A percentile compares a stretch with the other conserved stretches of the same genome.
Evolutionary conservation across 2,888 invertebrate genomes (phyloP).

Genomic region (Chrysolina americana): DNA sequence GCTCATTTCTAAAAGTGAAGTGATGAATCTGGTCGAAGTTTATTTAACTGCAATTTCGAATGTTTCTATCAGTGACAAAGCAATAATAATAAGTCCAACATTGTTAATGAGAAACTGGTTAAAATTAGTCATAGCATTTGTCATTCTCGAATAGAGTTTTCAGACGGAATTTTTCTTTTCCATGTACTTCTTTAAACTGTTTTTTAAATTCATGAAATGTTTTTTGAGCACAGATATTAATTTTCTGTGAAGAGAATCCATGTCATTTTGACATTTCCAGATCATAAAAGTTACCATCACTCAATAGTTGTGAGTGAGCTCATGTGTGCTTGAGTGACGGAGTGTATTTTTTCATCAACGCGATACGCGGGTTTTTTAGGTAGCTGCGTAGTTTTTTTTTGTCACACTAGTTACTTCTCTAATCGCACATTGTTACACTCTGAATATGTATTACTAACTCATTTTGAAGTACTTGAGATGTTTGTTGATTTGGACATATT

Average conservation of each 20-base stretch:
- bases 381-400: constrained; percentile 50
- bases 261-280: not conserved
- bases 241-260: not conserved
- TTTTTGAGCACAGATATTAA: too few relatives aligned
- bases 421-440: constrained; percentile 49
- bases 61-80: too few relatives aligned
- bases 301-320: constrained; percentile 64
- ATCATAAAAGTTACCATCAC: constrained; percentile 45
- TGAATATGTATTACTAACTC: constrained; percentile 49
- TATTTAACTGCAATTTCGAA: not conserved
- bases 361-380: constrained; percentile 47
- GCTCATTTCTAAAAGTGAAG: not conserved
- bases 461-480: constrained; percentile 43
- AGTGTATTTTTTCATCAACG: constrained; percentile 45
- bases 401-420: constrained; percentile 49
- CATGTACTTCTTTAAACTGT: too few relatives aligned
- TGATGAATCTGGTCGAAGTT: not conserved
- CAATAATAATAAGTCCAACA: too few relatives aligned
- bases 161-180: too few relatives aligned
- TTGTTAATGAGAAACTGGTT: too few relatives aligned
- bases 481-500: constrained; percentile 38
- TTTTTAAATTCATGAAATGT: too few relatives aligned
- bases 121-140: too few relatives aligned
- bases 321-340: constrained; percentile 63
- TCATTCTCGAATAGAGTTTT: too few relatives aligned